Base-by-base conservation (phyloP, 2,113 vertebrate genomes). In the Rallus limicola region DNA sequence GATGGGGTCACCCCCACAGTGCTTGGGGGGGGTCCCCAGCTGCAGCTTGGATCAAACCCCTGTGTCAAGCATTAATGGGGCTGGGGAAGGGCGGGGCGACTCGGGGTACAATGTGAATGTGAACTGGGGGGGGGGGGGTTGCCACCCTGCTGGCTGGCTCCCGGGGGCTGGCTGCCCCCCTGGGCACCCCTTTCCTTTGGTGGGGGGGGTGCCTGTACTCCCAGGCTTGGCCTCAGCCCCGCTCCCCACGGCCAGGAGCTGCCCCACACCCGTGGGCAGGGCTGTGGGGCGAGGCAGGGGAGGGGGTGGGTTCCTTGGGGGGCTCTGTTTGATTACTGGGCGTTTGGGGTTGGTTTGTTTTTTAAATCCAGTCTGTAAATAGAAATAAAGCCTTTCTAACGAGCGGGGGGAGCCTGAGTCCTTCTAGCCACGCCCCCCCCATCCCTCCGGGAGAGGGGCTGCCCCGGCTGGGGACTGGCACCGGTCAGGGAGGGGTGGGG, bases 371-470 rank as follows among this genome's bases (percentile, higher is more conserved):
- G 15, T 77, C 74, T 95, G 94, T 95, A 95, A 95, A 94, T 96
- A 94, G 21, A 91, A 96, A 91, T 95, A 94, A 95, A 95, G 59
- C 53, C 65, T 92, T 96, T 92, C 75, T 94, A 92, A 88, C 87
- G 82, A 91, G 53, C 0, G 10, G 42, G 59, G 64, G 16, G 36
- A 40, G n/a, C 13, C 34, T 12, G 10, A 48, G 23, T 77, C 64
- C 53, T 84, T 72, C 53, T 71, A 16, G 6, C n/a, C n/a, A n/a
- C n/a, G n/a, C 36, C 36, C 38, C 42, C 24, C 29, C 52, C 42
- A 25, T 25, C 6, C 10, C 16, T 0, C 11, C 3, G 36, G 53
- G 23, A 19, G 36, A 36, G 0, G 6, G 50, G 44, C 38, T 59
- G 55, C 23, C 29, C 62, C 6, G 1, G 52, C 0, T 5, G 59